Base-by-base conservation (phyloP, 2,888 invertebrate species). In the Epistrophe eligans region DNA sequence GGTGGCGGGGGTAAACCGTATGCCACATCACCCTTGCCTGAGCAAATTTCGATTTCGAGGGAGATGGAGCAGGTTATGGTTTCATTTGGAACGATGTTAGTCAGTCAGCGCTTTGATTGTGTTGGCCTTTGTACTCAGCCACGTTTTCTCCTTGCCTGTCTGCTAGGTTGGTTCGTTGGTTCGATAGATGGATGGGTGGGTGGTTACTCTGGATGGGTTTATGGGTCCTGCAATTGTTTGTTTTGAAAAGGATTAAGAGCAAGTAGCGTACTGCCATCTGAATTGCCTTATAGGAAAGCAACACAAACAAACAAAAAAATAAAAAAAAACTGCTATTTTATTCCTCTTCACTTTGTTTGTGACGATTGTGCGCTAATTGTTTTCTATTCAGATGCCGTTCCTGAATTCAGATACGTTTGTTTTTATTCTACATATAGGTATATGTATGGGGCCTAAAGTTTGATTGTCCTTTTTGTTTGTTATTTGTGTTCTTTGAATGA, bases 321-420 rank as follows among this genome's bases (percentile, higher is more conserved):
- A 19, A 73, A 79, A 52, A 70, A 38, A 11, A 0, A 48, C 43
- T 57, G 40, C 66, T 76, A 74, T 87, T 87, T 87, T 83, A 87
- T 87, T 83, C 87, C 83, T 87, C 83, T 83, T 87, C 79, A 83
- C 82, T 87, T 87, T 76, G 83, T 83, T 83, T 83, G 87, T 83
- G 76, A 87, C 83, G 79, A 87, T 87, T 87, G 87, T 83, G 74
- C 83, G 83, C 87, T 87, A 87, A 87, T 87, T 83, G 87, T 87
- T 87, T 87, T 87, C 83, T 79, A 79, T 76, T 87, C 67, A 76
- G 79, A 60, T 79, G 76, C 40, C 38, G 19, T 76, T 71, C 38
- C 66, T 79, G 55, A 28, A n/a, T 24, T 45, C 17, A 28, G 52
- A 70, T 70, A 55, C 40, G 45, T 72, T 72, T 72, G 58, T 48